phyloP scores from a whole-genome alignment of 2,797 vertebrate genomes.

The Phataginus tetradactyla region DNA sequence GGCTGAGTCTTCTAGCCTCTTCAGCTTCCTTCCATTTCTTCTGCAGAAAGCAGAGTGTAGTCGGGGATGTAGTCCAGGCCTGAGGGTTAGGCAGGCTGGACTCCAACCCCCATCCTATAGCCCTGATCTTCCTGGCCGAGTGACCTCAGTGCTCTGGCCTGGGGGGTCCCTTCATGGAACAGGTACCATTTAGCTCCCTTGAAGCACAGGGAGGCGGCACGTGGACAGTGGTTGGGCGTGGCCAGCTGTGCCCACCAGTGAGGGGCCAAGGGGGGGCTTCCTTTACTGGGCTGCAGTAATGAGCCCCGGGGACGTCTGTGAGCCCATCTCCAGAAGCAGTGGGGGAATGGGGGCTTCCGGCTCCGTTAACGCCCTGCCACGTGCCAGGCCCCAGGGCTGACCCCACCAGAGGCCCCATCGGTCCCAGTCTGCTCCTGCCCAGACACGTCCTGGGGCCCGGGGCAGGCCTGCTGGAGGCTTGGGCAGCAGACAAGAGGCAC shows the following conservation, averaged over 20 bases:
- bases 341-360: too few species aligned
- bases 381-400: background rate
- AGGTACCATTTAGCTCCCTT: background rate
- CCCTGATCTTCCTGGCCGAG: background rate
- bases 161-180: background rate
- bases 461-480: background rate
- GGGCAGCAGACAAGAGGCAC: background rate
- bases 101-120: background rate
- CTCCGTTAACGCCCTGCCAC: background rate
- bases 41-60: background rate
- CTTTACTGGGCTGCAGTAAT: background rate
- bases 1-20: background rate
- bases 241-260: background rate
- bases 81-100: background rate
- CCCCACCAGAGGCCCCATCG: background rate
- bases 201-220: background rate
- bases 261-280: background rate
- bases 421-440: background rate
- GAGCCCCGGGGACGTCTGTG: background rate
- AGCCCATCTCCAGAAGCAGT: background rate
- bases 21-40: background rate
- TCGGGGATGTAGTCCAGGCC: background rate
- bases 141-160: background rate
- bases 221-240: accelerated
- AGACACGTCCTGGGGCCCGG: background rate